Evolutionary conservation across 2,113 vertebrate genomes (phyloP).

Genomic region (Thamnophis sirtalis): DNA sequence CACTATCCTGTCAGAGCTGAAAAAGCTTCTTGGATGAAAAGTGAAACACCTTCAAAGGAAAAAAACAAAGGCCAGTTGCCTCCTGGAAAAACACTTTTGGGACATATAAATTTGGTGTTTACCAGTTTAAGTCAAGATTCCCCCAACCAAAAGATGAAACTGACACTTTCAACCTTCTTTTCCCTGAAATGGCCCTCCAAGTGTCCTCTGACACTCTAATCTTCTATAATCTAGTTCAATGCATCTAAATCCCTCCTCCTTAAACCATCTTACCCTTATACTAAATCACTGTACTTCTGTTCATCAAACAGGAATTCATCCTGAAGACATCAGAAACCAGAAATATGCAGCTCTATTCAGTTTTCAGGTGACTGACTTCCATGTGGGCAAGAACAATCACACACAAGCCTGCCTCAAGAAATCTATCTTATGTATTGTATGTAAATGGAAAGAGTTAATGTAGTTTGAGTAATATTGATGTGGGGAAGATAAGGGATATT

Average conservation of each 20-base stretch:
- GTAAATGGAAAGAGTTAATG: neutral
- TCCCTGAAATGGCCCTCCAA: neutral
- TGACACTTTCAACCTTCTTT: neutral
- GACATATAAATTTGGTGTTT: neutral
- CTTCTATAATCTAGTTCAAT: neutral
- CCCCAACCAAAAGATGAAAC: neutral
- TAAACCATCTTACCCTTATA: neutral
- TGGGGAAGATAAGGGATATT: neutral
- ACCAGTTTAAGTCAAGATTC: neutral
- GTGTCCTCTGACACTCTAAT: neutral
- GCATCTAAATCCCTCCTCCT: neutral
- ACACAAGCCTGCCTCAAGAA: neutral
- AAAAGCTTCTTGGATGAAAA: too few species aligned
- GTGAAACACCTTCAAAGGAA: too few species aligned
- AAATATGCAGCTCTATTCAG: neutral
- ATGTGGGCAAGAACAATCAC: neutral
- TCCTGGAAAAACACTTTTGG: too few species aligned
- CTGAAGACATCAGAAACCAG: neutral
- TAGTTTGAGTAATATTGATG: neutral
- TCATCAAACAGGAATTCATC: neutral
- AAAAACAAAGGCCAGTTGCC: too few species aligned
- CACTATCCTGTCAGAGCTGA: too few species aligned
- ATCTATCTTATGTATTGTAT: neutral
- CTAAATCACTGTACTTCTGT: neutral
- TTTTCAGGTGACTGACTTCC: neutral